Percentiles rank a stretch among this genome's conserved stretches.
These are phyloP conservation scores for Papilio polyxenes DNA, from an alignment of 1,140 invertebrate genomes.

Conservation along the genomic window DNA sequence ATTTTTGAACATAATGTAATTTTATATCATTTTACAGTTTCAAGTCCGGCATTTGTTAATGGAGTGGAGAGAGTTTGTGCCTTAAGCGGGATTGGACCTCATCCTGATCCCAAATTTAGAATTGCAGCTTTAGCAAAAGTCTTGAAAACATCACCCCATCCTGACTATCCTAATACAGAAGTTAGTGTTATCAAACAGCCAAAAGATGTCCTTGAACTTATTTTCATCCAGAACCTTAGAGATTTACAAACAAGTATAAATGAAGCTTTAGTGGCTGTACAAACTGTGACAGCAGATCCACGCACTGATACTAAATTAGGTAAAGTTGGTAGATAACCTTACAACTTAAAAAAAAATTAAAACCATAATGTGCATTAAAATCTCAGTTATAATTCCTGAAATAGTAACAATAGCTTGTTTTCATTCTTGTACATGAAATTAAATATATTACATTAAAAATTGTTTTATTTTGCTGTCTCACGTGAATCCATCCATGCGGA, in stretches of 20 bases:
- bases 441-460: background rate
- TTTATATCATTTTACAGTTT: slow-evolving; percentile 83
- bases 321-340: slow-evolving; percentile 88
- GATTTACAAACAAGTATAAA: slow-evolving; percentile 97
- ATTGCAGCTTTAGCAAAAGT: slow-evolving; percentile 86
- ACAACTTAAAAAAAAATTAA: background rate
- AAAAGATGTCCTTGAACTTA: slow-evolving; percentile 87
- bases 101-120: slow-evolving; percentile 70
- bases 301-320: slow-evolving; percentile 97
- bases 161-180: slow-evolving; percentile 86
- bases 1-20: background rate
- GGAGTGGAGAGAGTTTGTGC: slow-evolving; percentile 84
- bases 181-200: slow-evolving; percentile 85
- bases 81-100: slow-evolving; percentile 72
- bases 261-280: slow-evolving; percentile 94
- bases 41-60: slow-evolving; percentile 89
- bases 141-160: slow-evolving; percentile 90
- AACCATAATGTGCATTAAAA: slow-evolving; percentile 36
- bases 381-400: background rate
- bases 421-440: slow-evolving; percentile 11
- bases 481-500: too few relatives aligned
- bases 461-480: background rate
- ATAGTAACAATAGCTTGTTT: slow-evolving; percentile 8
- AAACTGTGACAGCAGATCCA: slow-evolving; percentile 96
- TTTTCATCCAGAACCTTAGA: slow-evolving; percentile 95